Conservation (phyloP, 2,113 vertebrate species). For the Lutjanus erythropterus region DNA sequence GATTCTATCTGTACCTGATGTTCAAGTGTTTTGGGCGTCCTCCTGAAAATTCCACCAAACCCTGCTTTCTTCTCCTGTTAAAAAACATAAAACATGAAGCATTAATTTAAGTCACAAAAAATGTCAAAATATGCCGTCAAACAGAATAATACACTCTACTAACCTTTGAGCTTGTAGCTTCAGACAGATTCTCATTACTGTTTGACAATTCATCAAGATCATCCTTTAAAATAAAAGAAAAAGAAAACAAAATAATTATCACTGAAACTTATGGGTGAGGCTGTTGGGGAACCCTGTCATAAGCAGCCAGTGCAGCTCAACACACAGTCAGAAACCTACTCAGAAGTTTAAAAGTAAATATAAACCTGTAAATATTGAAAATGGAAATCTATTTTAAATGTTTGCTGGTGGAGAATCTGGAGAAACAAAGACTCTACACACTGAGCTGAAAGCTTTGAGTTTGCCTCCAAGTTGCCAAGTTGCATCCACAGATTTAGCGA, state of each 20-base stretch:
- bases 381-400: not conserved
- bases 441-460: not conserved
- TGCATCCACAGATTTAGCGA: not conserved
- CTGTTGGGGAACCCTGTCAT: not conserved
- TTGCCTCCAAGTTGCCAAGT: too few species aligned
- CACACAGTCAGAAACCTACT: not conserved
- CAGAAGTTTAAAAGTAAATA: not conserved
- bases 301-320: not conserved
- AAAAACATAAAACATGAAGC: not conserved
- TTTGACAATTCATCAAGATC: slow-evolving; percentile 26
- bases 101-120: not conserved
- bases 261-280: not conserved
- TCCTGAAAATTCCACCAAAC: slow-evolving; percentile 62
- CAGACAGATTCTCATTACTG: slow-evolving; percentile 50
- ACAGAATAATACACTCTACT: not conserved
- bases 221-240: slow-evolving; percentile 45
- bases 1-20: slow-evolving; percentile 56
- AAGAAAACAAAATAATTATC: not conserved
- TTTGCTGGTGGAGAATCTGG: not conserved
- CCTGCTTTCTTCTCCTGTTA: slow-evolving; percentile 68
- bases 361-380: not conserved
- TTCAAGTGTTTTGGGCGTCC: slow-evolving; percentile 64
- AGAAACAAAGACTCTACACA: not conserved
- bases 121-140: not conserved
- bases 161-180: slow-evolving; percentile 61